phyloP scores from a whole-genome alignment of 2,888 invertebrate species.

The Elysia crispata region DNA sequence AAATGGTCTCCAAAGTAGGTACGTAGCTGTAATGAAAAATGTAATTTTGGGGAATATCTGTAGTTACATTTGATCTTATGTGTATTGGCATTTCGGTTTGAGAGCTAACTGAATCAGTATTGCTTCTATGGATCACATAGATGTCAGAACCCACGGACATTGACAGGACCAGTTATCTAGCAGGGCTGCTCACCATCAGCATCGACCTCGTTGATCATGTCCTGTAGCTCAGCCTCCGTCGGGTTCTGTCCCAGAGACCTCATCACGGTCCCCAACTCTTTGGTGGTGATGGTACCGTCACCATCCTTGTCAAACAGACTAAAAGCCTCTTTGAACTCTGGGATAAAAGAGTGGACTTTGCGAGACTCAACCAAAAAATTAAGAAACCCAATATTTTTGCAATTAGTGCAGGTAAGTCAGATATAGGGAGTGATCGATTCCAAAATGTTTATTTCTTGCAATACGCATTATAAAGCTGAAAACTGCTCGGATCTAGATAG shows the following conservation, averaged over 20 bases:
- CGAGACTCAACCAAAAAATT: neutral
- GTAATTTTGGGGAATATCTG: no score
- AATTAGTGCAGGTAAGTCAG: neutral
- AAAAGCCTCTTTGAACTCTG: constrained; percentile 99
- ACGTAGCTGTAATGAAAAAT: no score
- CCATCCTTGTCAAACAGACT: constrained; percentile 99
- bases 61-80: no score
- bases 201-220: constrained; percentile 95
- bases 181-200: constrained; percentile 55
- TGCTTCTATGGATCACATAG: no score
- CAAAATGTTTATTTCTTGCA: no score
- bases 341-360: neutral
- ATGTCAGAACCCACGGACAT: no score
- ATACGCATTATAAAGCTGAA: no score
- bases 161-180: no score
- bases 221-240: constrained; percentile 99
- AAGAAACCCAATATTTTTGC: neutral
- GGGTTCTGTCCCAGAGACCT: constrained; percentile 99
- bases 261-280: constrained; percentile 99
- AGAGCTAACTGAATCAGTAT: no score
- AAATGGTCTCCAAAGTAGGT: no score
- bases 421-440: neutral
- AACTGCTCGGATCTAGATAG: no score
- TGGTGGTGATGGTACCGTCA: constrained; percentile 99
- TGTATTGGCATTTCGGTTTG: no score